Base-by-base conservation (phyloP, 2,113 vertebrate species). In the Epinephelus moara region DNA sequence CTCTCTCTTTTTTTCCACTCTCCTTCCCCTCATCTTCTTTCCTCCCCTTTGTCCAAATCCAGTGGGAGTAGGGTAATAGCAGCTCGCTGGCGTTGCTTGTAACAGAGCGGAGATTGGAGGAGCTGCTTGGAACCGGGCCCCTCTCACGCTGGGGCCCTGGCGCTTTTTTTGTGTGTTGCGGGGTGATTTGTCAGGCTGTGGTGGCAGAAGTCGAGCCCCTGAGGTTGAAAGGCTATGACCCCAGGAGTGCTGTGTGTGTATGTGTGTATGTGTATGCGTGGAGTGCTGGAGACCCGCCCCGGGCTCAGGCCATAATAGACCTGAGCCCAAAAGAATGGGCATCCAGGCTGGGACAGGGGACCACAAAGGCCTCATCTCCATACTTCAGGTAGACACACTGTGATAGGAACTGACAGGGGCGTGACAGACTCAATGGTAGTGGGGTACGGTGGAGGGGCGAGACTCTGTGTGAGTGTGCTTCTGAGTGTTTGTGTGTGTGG, bases 161-260 rank as follows among this genome's bases (percentile, higher is more conserved):
- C 84, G 88, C 94, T 96, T 97, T 96, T 97, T 98, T 97, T 97
- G 97, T 98, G 94, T 96, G 94, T 91, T 91, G 92, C 82, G 75
- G 94, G 96, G 95, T 92, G 95, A 99, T 99, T 97, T 98, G 97
- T 98, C 97, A 99, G 97, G 96, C 94, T 94, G 93, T 74, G 92
- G 97, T 98, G 97, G 97, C 97, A 99, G 96, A 99, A 98, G 98
- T 99, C 97, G 97, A 98, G 97, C 97, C 96, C 96, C 95, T 89
- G 95, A 97, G 97, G 98, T 97, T 99, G 96, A 99, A 98, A 99
- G 97, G 97, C 97, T 98, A 95, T 97, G 97, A 98, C 98, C 98
- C 96, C 96, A 97, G 95, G 95, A 97, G 96, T 96, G 96, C 95
- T 96, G 95, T 45, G 68, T 82, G 70, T 77, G 74, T 86, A 78